Evolutionary conservation across 1,140 invertebrate species (phyloP).

Genomic region (Rhyacophila brunnea): DNA sequence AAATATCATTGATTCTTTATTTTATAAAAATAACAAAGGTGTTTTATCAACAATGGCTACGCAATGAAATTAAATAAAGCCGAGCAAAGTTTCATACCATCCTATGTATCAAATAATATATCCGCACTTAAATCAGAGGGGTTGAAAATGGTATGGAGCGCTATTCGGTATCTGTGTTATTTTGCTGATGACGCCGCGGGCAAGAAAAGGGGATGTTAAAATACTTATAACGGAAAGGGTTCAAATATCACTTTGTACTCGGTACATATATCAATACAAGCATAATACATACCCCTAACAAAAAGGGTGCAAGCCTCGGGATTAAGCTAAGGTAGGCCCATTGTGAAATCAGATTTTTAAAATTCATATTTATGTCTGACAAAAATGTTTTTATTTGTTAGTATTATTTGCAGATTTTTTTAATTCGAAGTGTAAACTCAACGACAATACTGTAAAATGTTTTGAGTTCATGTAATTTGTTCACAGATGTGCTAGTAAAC

Average conservation of each 20-base stretch:
- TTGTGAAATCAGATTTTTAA: too few species aligned
- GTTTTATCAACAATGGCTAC: background rate
- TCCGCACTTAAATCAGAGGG: too few species aligned
- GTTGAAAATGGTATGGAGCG: too few species aligned
- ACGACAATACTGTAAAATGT: too few species aligned
- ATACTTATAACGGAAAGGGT: slow-evolving; percentile 1
- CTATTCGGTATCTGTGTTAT: background rate
- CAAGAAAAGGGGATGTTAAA: background rate
- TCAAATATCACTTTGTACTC: background rate
- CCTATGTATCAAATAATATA: too few species aligned
- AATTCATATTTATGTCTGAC: too few species aligned
- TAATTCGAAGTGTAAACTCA: too few species aligned
- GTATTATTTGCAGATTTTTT: too few species aligned
- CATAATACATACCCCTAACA: background rate
- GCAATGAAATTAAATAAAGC: background rate
- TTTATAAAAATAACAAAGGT: background rate
- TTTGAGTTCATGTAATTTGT: background rate
- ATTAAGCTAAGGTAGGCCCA: too few species aligned
- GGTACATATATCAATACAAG: slow-evolving; percentile 2
- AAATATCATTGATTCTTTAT: background rate
- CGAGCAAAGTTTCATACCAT: too few species aligned
- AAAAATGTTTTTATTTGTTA: too few species aligned
- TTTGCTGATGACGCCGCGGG: background rate
- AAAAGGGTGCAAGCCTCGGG: background rate
- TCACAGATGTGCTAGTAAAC: background rate